Evolutionary conservation across 2,797 vertebrate species (phyloP).

Genomic region (Syngnathus acus): DNA sequence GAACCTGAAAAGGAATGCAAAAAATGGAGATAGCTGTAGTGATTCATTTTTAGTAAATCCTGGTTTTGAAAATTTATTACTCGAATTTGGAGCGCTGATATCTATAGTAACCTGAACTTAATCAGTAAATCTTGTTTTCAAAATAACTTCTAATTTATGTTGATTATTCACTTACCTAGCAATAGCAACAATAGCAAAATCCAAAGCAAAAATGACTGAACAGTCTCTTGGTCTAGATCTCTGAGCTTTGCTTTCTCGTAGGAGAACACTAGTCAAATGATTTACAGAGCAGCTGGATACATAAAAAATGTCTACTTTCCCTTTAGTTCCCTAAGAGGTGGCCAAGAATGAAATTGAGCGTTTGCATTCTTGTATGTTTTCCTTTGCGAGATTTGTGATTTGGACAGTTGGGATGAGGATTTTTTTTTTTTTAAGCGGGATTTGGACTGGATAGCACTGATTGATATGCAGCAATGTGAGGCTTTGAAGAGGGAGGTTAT

Average conservation of each 20-base stretch:
- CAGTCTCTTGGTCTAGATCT: not conserved
- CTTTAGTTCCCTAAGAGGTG: not conserved
- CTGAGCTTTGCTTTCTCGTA: not conserved
- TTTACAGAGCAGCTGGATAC: slow-evolving; percentile 3
- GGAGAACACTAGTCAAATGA: slow-evolving; percentile 1
- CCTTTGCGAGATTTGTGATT: not conserved
- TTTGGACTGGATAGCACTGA: not conserved
- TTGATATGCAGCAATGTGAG: not conserved
- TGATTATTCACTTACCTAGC: not conserved
- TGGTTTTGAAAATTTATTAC: not conserved
- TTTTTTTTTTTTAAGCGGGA: not conserved
- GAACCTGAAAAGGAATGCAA: slow-evolving; percentile 4
- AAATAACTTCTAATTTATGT: not conserved
- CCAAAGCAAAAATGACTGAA: not conserved
- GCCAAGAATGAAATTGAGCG: slow-evolving; percentile 1
- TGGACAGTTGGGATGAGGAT: not conserved
- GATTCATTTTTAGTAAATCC: not conserved
- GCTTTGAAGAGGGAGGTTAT: not conserved
- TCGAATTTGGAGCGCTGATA: not conserved
- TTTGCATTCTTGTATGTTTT: not conserved
- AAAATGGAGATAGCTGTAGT: not conserved
- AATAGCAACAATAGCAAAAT: not conserved
- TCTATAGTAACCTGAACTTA: not conserved
- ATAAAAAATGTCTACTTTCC: not conserved
- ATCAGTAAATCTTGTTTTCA: not conserved